Percentiles rank a stretch among this genome's conserved stretches.
Conservation (phyloP, 2,888 invertebrate genomes). For the Nemapogon koenigi region DNA sequence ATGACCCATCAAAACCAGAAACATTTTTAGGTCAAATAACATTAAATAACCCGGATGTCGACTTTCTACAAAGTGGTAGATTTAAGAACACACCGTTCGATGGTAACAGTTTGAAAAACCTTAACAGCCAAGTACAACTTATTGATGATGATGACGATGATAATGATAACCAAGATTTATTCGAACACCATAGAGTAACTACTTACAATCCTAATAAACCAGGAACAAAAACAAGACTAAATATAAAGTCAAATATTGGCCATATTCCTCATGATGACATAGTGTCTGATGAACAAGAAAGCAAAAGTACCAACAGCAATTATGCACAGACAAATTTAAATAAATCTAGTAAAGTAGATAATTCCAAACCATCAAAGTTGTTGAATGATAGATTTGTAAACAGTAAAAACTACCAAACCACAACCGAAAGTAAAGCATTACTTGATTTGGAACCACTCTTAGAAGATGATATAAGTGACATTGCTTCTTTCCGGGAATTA, state of each 20-base stretch:
- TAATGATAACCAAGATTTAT: conserved; percentile 47
- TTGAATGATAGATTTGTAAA: not conserved
- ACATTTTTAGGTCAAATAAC: conserved; percentile 69
- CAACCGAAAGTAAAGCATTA: conserved; percentile 53
- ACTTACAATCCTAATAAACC: conserved; percentile 53
- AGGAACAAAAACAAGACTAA: conserved; percentile 41
- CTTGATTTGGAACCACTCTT: conserved; percentile 64
- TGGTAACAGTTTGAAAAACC: conserved; percentile 53
- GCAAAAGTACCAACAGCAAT: not conserved
- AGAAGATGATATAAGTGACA: conserved; percentile 63
- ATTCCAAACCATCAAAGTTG: not conserved
- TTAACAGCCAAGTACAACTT: conserved; percentile 42
- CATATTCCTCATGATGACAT: conserved; percentile 1
- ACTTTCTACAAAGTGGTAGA: conserved; percentile 47
- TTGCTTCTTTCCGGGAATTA: conserved; percentile 50
- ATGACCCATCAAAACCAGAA: conserved; percentile 67
- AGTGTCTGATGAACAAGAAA: conserved; percentile 1
- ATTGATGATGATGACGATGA: conserved; percentile 47
- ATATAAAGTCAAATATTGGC: conserved; percentile 30
- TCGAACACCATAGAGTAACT: conserved; percentile 49
- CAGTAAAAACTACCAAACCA: conserved; percentile 18
- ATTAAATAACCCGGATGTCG: conserved; percentile 65
- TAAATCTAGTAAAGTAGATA: not conserved
- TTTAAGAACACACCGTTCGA: conserved; percentile 56
- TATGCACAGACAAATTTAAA: not conserved